Conservation (phyloP, 2,888 invertebrate genomes). For the Drepana falcataria region DNA sequence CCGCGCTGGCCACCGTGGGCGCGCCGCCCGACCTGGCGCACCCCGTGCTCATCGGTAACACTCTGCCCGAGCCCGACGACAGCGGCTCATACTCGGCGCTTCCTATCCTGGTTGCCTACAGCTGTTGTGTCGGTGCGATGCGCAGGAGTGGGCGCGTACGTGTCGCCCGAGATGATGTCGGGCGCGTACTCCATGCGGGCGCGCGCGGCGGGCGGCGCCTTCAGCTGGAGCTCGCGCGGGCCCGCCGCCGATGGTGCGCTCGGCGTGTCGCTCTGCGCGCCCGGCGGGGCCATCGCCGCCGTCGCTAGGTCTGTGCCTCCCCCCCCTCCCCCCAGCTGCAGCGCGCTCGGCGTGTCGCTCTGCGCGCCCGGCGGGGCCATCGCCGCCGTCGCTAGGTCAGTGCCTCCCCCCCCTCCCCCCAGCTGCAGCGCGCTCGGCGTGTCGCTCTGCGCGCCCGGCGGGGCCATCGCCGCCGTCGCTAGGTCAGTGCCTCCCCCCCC, state of each 20-base stretch:
- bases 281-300: conserved; percentile 95
- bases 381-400: conserved; percentile 87
- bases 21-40: conserved; percentile 92
- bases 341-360: conserved; percentile 91
- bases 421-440: neutral
- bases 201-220: conserved; percentile 90
- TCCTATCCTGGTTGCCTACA: too few species aligned
- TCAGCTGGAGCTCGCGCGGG: conserved; percentile 94
- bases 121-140: too few species aligned
- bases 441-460: too few species aligned
- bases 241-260: conserved; percentile 93
- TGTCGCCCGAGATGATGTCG: conserved; percentile 98
- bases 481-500: too few species aligned
- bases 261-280: conserved; percentile 94
- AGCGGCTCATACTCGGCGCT: too few species aligned
- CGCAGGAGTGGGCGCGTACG: conserved; percentile 94
- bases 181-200: conserved; percentile 95
- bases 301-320: conserved; percentile 80
- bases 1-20: conserved; percentile 94
- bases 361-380: conserved; percentile 98
- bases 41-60: conserved; percentile 87
- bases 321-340: conserved; percentile 91
- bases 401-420: neutral
- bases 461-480: too few species aligned
- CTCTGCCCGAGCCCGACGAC: neutral